Conservation (phyloP, 2,113 vertebrate genomes). For the Otolemur garnettii region DNA sequence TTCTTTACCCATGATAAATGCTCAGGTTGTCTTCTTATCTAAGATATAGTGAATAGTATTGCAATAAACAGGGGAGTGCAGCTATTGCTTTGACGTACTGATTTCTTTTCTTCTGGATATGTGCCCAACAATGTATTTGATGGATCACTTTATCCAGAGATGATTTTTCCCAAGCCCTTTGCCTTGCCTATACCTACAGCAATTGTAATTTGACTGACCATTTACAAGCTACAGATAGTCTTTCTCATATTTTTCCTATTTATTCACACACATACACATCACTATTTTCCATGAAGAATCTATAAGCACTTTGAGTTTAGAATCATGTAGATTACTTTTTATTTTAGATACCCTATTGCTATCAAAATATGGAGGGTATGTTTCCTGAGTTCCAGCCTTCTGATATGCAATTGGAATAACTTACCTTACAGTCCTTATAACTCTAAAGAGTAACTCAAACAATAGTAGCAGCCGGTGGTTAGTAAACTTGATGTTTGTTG, state of each 20-base stretch:
- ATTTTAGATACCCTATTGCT: not conserved
- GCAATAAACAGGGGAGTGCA: no score
- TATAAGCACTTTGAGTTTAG: not conserved
- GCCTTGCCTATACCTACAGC: not conserved
- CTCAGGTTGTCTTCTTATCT: no score
- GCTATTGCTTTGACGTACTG: no score
- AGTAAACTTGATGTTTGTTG: not conserved
- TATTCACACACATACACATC: not conserved
- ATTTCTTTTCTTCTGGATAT: no score
- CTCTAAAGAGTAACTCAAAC: no score
- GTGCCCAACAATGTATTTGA: no score
- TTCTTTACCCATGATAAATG: no score
- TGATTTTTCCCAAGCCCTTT: not conserved
- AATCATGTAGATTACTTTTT: not conserved
- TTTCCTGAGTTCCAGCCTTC: not conserved
- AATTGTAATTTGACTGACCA: not conserved
- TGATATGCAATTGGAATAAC: not conserved
- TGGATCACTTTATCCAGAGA: not conserved
- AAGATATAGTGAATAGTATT: no score
- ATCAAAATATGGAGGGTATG: not conserved
- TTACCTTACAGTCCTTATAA: not conserved
- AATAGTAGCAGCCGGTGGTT: no score
- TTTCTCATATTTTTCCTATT: not conserved
- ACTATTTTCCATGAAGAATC: not conserved
- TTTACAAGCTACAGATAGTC: not conserved